Evolutionary conservation across 1,140 invertebrate genomes (phyloP).

Genomic region (Lethrus apterus): DNA sequence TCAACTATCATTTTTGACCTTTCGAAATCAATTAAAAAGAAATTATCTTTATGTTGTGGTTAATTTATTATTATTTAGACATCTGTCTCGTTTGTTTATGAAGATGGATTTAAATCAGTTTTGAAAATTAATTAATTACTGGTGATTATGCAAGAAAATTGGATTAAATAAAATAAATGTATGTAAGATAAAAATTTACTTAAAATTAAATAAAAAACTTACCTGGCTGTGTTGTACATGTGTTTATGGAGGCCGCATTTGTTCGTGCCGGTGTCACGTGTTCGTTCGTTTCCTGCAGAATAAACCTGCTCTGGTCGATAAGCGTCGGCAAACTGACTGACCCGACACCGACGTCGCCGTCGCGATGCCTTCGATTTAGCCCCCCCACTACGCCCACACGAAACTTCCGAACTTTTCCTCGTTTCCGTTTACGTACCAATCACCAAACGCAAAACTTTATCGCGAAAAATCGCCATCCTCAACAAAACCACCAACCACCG

Average conservation of each 20-base stretch:
- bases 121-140: neutral
- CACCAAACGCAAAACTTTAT: slow-evolving; percentile 11
- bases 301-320: slow-evolving; percentile 29
- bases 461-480: no score
- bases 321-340: slow-evolving; percentile 37
- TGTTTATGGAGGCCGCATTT: slow-evolving; percentile 37
- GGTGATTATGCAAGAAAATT: neutral
- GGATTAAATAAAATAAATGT: no score
- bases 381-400: slow-evolving; percentile 22
- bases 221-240: slow-evolving; percentile 35
- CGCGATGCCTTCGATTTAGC: slow-evolving; percentile 27
- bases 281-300: slow-evolving; percentile 18
- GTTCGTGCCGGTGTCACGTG: slow-evolving; percentile 24
- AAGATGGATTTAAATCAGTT: neutral
- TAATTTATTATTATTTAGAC: neutral
- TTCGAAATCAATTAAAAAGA: neutral
- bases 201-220: slow-evolving; percentile 13
- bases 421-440: slow-evolving; percentile 13
- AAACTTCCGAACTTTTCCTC: slow-evolving; percentile 15
- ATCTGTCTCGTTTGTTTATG: neutral
- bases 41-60: neutral
- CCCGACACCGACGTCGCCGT: slow-evolving; percentile 31
- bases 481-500: no score
- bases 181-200: neutral
- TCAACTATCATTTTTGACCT: neutral